A percentile compares a stretch with the other conserved stretches of the same genome.
These are phyloP conservation scores for Euplexia lucipara DNA, from an alignment of 2,888 invertebrate species.

Conservation along the genomic window DNA sequence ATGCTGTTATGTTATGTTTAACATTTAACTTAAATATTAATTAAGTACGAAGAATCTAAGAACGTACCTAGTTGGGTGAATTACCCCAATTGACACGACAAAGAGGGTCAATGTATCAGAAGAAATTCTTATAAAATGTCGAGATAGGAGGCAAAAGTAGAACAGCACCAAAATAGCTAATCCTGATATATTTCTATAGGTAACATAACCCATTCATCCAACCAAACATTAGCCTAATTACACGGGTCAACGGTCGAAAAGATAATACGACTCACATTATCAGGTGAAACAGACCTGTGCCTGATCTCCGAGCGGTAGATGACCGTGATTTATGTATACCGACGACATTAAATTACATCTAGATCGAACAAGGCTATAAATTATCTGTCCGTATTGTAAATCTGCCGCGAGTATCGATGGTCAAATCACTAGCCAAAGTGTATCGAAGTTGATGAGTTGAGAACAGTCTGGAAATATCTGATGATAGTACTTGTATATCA, in stretches of 20 bases:
- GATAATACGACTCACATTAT: conserved; percentile 78
- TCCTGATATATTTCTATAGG: conserved; percentile 1
- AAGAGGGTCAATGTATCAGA: conserved; percentile 30
- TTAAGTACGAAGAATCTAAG: neutral
- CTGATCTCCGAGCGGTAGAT: conserved; percentile 83
- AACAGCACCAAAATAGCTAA: conserved; percentile 8
- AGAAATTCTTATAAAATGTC: neutral
- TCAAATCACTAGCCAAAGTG: conserved; percentile 79
- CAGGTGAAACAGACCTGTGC: conserved; percentile 79
- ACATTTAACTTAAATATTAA: too few species aligned
- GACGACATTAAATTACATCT: conserved; percentile 90
- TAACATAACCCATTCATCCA: conserved; percentile 37
- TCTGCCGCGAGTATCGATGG: conserved; percentile 87
- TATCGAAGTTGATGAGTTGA: conserved; percentile 60
- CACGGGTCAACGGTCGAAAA: conserved; percentile 70
- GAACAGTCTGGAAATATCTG: conserved; percentile 51
- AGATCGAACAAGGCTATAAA: conserved; percentile 90
- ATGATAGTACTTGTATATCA: conserved; percentile 40
- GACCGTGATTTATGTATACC: conserved; percentile 88
- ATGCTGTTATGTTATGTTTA: too few species aligned
- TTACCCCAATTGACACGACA: neutral
- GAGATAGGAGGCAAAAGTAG: conserved; percentile 17
- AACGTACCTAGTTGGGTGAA: conserved; percentile 4
- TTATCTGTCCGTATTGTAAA: conserved; percentile 88
- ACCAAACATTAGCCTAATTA: conserved; percentile 71